Conservation (phyloP, 2,113 vertebrate species). For the Pangasianodon hypophthalmus region DNA sequence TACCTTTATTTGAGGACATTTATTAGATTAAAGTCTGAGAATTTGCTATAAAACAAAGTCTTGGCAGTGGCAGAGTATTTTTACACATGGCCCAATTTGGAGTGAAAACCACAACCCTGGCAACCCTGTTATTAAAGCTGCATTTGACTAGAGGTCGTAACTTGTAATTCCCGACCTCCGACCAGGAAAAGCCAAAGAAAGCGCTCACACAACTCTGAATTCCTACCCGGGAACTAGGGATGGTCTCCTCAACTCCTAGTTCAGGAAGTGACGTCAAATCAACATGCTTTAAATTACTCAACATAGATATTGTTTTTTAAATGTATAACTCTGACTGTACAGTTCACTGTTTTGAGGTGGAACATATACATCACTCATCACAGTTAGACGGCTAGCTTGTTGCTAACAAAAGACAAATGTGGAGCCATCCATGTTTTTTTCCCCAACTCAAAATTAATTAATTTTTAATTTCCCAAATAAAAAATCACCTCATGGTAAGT, state of each 20-base stretch:
- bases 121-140: neutral
- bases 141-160: neutral
- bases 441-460: too few relatives aligned
- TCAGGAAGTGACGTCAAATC: neutral
- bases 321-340: neutral
- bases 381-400: too few relatives aligned
- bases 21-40: too few relatives aligned
- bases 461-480: too few relatives aligned
- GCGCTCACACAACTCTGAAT: neutral
- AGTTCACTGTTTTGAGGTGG: neutral
- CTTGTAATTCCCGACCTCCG: neutral
- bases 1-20: too few relatives aligned
- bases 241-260: neutral
- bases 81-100: neutral
- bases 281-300: neutral
- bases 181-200: neutral
- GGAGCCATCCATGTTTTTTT: too few relatives aligned
- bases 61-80: too few relatives aligned
- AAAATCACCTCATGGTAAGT: too few relatives aligned
- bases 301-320: neutral
- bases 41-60: too few relatives aligned
- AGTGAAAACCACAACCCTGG: neutral
- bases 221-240: neutral
- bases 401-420: too few relatives aligned
- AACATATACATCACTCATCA: too few relatives aligned